Evolutionary conservation across 2,113 vertebrate genomes (phyloP).

Genomic region (Ailuropoda melanoleuca): DNA sequence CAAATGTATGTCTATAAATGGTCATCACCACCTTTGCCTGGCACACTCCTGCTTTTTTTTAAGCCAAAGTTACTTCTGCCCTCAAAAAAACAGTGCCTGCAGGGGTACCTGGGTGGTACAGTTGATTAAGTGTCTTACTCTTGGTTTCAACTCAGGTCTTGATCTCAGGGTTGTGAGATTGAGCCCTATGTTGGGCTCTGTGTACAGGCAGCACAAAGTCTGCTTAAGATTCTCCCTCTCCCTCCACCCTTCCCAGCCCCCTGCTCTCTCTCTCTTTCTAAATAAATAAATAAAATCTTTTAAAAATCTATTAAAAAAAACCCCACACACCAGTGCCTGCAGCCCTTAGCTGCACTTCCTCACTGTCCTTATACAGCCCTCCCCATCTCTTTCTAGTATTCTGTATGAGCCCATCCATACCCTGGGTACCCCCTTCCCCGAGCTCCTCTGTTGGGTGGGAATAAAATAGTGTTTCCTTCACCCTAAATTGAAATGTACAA

Average conservation of each 20-base stretch:
- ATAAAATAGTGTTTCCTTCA: constrained; percentile 30
- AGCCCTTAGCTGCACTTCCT: background rate
- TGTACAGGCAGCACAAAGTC: background rate
- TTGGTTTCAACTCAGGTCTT: background rate
- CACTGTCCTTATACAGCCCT: background rate
- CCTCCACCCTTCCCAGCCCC: background rate
- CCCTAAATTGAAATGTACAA: background rate
- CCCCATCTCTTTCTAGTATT: background rate
- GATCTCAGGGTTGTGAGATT: background rate
- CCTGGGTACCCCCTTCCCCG: too few relatives aligned
- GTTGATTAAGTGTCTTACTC: background rate
- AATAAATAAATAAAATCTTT: background rate
- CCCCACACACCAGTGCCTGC: background rate
- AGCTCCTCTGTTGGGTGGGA: background rate
- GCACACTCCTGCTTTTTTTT: background rate
- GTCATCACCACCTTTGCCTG: background rate
- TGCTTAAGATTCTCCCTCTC: background rate
- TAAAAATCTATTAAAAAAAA: background rate
- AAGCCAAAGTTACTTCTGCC: background rate
- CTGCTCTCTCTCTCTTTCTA: background rate
- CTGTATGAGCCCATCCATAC: background rate
- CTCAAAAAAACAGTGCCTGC: background rate
- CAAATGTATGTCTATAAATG: background rate
- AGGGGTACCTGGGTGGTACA: background rate
- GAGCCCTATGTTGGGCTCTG: background rate